phyloP scores from a whole-genome alignment of 2,113 vertebrate species.

The Pungitius pungitius region DNA sequence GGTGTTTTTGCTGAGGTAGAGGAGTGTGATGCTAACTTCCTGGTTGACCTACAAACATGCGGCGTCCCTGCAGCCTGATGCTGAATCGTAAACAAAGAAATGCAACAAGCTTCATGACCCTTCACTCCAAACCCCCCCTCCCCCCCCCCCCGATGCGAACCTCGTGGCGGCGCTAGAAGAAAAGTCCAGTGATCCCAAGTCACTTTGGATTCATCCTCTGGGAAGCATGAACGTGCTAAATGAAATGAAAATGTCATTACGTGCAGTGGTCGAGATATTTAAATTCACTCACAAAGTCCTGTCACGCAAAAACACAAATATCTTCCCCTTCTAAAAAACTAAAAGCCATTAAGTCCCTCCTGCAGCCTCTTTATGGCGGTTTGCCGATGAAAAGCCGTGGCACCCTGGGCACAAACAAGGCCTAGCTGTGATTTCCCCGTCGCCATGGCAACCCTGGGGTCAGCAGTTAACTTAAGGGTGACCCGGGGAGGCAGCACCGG shows the following conservation, averaged over 20 bases:
- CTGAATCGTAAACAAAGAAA: not conserved
- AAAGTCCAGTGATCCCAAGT: not conserved
- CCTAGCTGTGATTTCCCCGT: constrained; percentile 53
- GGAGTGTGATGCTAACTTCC: not conserved
- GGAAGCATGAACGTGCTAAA: not conserved
- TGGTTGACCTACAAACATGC: not conserved
- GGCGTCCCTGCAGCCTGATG: not conserved
- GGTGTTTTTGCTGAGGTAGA: no score
- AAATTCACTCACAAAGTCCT: not conserved
- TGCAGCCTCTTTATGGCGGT: constrained; percentile 19
- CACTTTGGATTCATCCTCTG: not conserved
- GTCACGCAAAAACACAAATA: not conserved
- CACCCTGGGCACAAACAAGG: constrained; percentile 16
- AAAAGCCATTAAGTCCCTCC: not conserved
- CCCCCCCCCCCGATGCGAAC: not conserved
- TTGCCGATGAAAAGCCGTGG: constrained; percentile 32
- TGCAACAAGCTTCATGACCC: not conserved
- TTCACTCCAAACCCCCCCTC: not conserved
- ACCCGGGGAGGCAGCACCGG: constrained; percentile 50
- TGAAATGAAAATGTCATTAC: no score
- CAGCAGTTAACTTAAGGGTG: constrained; percentile 62
- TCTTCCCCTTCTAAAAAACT: not conserved
- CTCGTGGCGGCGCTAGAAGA: not conserved
- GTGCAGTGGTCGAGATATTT: not conserved
- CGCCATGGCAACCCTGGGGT: constrained; percentile 57